Base-by-base conservation (phyloP, 2,797 vertebrate species). In the Zenarchopterus dispar region DNA sequence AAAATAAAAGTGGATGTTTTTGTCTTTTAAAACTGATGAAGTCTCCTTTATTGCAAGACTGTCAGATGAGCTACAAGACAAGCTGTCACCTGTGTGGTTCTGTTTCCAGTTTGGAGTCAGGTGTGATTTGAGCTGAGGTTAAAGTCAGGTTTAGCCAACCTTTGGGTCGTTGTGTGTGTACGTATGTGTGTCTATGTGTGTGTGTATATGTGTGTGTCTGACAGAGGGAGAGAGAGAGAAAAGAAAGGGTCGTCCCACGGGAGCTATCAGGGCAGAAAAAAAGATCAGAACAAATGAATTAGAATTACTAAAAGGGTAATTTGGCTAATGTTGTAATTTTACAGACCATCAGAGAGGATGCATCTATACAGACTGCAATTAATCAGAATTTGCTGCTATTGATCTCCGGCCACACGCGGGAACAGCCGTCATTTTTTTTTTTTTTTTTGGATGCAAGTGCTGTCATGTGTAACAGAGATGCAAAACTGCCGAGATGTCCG, bases 271-370 rank as follows among this genome's bases (percentile, higher is more conserved):
- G 2, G 62, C 48, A 46, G 28, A 10, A 23, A 61, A 79, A 75
- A 63, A 62, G 66, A 86, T 86, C 78, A 74, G 80, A 85, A 84
- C 77, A 88, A 88, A 90, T 86, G 78, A 90, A 88, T 89, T 73
- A 64, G 84, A 86, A 88, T 87, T 71, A 80, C 89, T 91, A 89
- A 91, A 89, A 77, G 82, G 85, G 83, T 90, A 83, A 92, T 92
- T 90, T 88, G 80, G 80, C 85, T 90, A 90, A 91, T 91, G 89
- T 90, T 88, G 88, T 92, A 91, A 93, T 92, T 92, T 93, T 92
- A 92, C 91, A 93, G 82, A 84, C 88, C 91, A 91, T 90, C 89
- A 91, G 91, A 90, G 91, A 90, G 88, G 87, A 90, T 88, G 85
- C 85, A 82, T 69, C 79, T 71, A 67, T 74, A 78, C 87, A 79